These are phyloP conservation scores for Podabrus alpinus DNA, from an alignment of 2,888 invertebrate species.

Conservation along the genomic window DNA sequence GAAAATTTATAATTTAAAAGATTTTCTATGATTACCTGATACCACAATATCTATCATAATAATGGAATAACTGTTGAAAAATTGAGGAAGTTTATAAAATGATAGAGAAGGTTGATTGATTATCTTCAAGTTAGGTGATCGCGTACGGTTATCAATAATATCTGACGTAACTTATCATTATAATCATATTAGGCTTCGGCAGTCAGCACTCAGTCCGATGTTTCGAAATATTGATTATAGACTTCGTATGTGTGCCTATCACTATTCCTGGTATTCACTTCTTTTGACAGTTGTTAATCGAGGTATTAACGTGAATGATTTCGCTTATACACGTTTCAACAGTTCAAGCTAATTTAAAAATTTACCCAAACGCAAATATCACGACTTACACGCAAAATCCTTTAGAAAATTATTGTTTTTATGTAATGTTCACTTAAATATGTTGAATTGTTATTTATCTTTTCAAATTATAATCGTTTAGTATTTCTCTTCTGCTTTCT, in stretches of 20 bases:
- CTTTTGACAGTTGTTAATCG: conserved; percentile 32
- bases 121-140: conserved; percentile 35
- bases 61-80: conserved; percentile 43
- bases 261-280: conserved; percentile 22
- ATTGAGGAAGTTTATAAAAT: conserved; percentile 43
- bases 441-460: background rate
- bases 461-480: background rate
- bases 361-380: background rate
- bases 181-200: conserved; percentile 50
- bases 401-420: background rate
- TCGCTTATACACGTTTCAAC: background rate
- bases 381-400: background rate
- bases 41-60: conserved; percentile 40
- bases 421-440: background rate
- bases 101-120: conserved; percentile 45
- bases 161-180: conserved; percentile 53
- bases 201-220: conserved; percentile 36
- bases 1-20: too few species aligned
- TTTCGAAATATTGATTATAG: conserved; percentile 43
- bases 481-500: background rate
- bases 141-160: conserved; percentile 47
- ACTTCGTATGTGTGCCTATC: conserved; percentile 16
- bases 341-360: background rate
- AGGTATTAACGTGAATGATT: conserved; percentile 26
- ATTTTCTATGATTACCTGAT: background rate